Conservation (phyloP, 2,797 vertebrate species). For the Sebastes diploproa region DNA sequence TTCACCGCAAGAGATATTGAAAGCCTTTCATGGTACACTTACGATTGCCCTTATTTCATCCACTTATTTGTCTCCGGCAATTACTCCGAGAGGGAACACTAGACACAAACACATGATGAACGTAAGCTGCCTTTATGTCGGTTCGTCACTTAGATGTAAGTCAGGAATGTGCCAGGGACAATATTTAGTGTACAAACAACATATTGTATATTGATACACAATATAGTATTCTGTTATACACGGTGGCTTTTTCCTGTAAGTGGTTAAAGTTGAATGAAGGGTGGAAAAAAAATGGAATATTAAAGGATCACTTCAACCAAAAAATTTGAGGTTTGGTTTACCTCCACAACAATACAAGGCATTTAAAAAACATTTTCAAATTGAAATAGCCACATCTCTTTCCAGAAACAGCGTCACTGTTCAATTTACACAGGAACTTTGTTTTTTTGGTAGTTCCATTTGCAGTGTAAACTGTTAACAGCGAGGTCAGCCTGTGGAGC, state of each 20-base stretch:
- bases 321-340: neutral
- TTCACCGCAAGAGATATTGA: conserved; percentile 74
- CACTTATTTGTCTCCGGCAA: conserved; percentile 73
- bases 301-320: neutral
- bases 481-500: neutral
- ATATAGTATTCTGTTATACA: neutral
- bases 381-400: neutral
- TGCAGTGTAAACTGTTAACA: neutral
- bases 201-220: neutral
- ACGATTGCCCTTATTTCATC: conserved; percentile 65
- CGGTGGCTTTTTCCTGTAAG: neutral
- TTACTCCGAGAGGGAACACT: conserved; percentile 47
- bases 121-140: conserved; percentile 35
- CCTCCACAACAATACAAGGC: neutral
- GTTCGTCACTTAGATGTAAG: conserved; percentile 40
- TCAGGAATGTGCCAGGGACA: neutral
- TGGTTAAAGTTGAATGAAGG: neutral
- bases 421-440: neutral
- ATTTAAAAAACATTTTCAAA: neutral
- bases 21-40: conserved; percentile 73
- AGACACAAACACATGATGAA: conserved; percentile 50
- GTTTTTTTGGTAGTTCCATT: neutral
- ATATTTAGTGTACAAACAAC: conserved; percentile 8
- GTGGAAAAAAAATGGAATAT: neutral
- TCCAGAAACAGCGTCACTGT: neutral